Percentiles rank a stretch among this genome's conserved stretches.
Conservation (phyloP, 2,113 vertebrate species). For the Caranx ignobilis region DNA sequence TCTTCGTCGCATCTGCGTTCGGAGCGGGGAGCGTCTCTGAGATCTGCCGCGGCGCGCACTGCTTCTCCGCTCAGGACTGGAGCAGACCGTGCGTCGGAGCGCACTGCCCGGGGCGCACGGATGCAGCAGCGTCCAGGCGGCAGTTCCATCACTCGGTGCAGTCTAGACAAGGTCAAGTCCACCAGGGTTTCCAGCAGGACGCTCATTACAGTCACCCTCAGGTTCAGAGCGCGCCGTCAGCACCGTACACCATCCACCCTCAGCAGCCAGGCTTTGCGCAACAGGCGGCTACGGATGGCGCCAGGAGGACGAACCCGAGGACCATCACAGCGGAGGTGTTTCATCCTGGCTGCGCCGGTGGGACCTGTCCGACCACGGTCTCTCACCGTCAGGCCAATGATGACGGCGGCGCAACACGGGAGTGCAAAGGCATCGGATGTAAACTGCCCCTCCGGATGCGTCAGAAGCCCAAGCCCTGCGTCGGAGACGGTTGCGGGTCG, state of each 20-base stretch:
- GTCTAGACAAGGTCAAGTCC: slow-evolving; percentile 39
- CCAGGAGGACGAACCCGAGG: slow-evolving; percentile 75
- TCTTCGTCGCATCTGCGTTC: slow-evolving; percentile 46
- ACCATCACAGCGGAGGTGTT: slow-evolving; percentile 80
- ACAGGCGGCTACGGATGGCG: slow-evolving; percentile 24
- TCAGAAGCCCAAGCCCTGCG: slow-evolving; percentile 77
- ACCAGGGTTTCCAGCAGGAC: slow-evolving; percentile 64
- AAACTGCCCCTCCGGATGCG: slow-evolving; percentile 79
- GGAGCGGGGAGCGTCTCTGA: slow-evolving; percentile 47
- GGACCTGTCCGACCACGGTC: slow-evolving; percentile 64
- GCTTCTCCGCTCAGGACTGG: slow-evolving; percentile 65
- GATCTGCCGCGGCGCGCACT: slow-evolving; percentile 75
- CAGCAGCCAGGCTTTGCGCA: slow-evolving; percentile 59
- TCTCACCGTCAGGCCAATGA: slow-evolving; percentile 54
- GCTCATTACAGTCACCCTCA: slow-evolving; percentile 44
- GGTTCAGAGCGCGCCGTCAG: slow-evolving; percentile 60
- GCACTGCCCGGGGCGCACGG: slow-evolving; percentile 74
- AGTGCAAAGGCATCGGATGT: slow-evolving; percentile 85
- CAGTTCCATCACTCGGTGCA: slow-evolving; percentile 47
- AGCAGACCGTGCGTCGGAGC: slow-evolving; percentile 74
- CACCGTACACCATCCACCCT: slow-evolving; percentile 74
- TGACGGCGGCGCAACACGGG: slow-evolving; percentile 50
- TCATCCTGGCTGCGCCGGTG: slow-evolving; percentile 72
- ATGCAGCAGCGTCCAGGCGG: slow-evolving; percentile 36
- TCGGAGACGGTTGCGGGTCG: slow-evolving; percentile 76